Conservation (phyloP, 2,113 vertebrate genomes). For the Stercorarius parasiticus region DNA sequence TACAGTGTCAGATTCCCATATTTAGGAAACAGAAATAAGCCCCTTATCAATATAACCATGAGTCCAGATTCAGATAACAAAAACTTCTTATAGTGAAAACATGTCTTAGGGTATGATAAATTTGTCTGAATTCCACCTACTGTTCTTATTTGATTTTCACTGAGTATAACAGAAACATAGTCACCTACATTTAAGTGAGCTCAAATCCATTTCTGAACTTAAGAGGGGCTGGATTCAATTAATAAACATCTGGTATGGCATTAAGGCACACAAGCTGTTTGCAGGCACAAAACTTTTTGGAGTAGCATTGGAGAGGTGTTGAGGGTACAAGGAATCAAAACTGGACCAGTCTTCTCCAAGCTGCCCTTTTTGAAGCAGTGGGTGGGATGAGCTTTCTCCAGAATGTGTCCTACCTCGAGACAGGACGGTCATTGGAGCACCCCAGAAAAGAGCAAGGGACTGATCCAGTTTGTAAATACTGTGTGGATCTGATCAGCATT, state of each 20-base stretch:
- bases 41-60: background rate
- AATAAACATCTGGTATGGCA: background rate
- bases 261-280: background rate
- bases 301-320: background rate
- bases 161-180: background rate
- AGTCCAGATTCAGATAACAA: background rate
- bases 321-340: background rate
- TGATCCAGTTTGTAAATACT: background rate
- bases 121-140: background rate
- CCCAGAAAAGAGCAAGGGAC: background rate
- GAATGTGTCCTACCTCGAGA: too few relatives aligned
- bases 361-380: background rate
- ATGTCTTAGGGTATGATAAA: background rate
- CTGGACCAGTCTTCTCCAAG: background rate
- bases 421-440: background rate
- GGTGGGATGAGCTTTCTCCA: background rate
- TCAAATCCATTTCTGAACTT: background rate
- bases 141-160: background rate
- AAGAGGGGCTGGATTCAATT: background rate
- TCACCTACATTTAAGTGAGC: background rate
- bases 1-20: background rate
- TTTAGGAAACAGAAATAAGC: background rate
- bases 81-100: background rate
- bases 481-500: background rate
- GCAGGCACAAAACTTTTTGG: background rate